These are phyloP conservation scores for Apodemus agrarius DNA, from an alignment of 2,797 vertebrate genomes.

Conservation along the genomic window DNA sequence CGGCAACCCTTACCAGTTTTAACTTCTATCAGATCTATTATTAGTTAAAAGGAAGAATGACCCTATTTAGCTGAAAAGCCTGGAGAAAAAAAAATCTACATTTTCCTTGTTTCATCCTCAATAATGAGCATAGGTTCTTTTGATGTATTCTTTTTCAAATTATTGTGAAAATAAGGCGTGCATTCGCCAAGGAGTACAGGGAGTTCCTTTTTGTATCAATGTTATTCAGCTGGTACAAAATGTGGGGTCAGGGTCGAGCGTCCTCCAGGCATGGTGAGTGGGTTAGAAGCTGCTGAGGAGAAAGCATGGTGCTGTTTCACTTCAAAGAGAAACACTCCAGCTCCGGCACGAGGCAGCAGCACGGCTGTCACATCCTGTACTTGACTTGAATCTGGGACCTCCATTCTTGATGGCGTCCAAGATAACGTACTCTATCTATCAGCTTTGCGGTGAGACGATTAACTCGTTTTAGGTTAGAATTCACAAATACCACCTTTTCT, in stretches of 20 bases:
- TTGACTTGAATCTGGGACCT: neutral
- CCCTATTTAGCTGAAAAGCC: neutral
- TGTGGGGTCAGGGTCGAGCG: neutral
- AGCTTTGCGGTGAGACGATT: neutral
- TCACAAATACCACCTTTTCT: neutral
- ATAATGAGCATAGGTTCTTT: neutral
- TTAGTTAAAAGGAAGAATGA: conserved; percentile 12
- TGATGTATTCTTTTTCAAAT: neutral
- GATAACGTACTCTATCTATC: neutral
- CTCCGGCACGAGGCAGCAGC: neutral
- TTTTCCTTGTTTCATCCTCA: neutral
- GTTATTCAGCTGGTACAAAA: neutral
- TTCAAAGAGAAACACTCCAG: neutral
- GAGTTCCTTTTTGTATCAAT: neutral
- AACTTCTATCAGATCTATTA: neutral
- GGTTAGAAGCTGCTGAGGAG: neutral
- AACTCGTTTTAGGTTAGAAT: conserved; percentile 30
- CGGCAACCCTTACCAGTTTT: neutral
- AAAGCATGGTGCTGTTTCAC: neutral
- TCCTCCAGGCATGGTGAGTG: neutral
- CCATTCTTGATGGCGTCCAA: neutral
- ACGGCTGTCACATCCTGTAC: neutral
- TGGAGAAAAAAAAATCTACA: neutral
- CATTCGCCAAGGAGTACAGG: neutral
- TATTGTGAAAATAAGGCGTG: neutral